These are phyloP conservation scores for Stenchaetothrips biformis DNA, from an alignment of 2,888 invertebrate genomes.

Conservation along the genomic window DNA sequence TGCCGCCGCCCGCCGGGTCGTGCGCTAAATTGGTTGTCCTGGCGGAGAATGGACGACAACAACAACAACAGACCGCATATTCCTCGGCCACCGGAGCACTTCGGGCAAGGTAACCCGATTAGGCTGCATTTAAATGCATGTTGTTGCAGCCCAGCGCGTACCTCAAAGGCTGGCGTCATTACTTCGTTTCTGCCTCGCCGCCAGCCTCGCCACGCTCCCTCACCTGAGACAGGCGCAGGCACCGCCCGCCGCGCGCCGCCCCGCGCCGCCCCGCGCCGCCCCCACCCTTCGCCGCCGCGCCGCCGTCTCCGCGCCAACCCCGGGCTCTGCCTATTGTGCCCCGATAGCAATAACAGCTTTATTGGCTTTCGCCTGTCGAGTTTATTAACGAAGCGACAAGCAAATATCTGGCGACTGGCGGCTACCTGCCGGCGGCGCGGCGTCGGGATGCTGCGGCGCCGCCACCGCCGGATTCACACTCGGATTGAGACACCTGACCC, in stretches of 20 bases:
- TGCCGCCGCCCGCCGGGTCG: no score
- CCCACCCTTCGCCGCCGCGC: not conserved
- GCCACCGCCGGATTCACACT: no score
- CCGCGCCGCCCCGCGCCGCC: not conserved
- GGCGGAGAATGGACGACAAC: no score
- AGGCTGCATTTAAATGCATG: no score
- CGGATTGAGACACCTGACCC: no score
- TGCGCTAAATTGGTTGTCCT: no score
- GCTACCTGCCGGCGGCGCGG: not conserved
- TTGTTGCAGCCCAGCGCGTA: no score
- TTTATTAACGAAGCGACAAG: constrained; percentile 18
- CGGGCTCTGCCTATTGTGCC: not conserved
- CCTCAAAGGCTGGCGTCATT: not conserved
- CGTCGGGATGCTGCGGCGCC: not conserved
- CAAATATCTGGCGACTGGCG: not conserved
- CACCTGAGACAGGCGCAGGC: not conserved
- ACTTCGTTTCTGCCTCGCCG: not conserved
- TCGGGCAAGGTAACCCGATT: no score
- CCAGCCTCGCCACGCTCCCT: not conserved
- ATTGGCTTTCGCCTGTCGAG: not conserved
- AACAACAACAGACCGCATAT: no score
- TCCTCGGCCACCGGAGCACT: no score
- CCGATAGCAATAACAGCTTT: constrained; percentile 14
- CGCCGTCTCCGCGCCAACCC: not conserved
- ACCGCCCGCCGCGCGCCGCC: not conserved